phyloP scores from a whole-genome alignment of 30 jellyfish, hydroid and myxozoan genomes.

The Sanderia malayensis region DNA sequence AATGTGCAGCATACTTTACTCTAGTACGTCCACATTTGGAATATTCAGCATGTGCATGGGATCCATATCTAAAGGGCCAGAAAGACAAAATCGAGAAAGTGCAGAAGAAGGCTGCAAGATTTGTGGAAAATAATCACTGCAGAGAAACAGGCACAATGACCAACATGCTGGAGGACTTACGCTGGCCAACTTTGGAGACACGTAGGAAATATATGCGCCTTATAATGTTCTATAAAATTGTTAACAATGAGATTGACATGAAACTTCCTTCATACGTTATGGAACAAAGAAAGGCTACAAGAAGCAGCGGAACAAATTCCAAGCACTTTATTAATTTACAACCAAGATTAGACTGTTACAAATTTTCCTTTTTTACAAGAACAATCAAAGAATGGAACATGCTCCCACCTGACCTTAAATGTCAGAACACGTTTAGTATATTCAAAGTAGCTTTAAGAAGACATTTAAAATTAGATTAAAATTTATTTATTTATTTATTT shows the following conservation, averaged over 20 bases:
- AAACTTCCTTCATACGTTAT: slow-evolving; percentile 36
- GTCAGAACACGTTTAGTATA: slow-evolving; percentile 32
- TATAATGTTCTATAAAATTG: slow-evolving; percentile 29
- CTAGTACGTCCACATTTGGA: slow-evolving; percentile 66
- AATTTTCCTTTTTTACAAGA: slow-evolving; percentile 46
- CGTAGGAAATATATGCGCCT: no score
- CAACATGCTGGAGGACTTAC: slow-evolving; percentile 47
- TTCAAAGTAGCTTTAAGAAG: slow-evolving; percentile 23
- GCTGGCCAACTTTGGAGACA: slow-evolving; percentile 50
- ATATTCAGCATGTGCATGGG: slow-evolving; percentile 67
- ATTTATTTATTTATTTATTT: background rate
- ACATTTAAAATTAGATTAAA: slow-evolving; percentile 31
- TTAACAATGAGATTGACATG: slow-evolving; percentile 38
- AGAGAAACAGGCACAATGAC: slow-evolving; percentile 58
- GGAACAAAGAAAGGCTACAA: slow-evolving; percentile 53
- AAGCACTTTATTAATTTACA: slow-evolving; percentile 52
- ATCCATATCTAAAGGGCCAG: slow-evolving; percentile 55
- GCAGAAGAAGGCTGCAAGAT: slow-evolving; percentile 46
- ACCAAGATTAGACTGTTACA: slow-evolving; percentile 50
- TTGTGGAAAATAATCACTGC: slow-evolving; percentile 42
- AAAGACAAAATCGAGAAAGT: slow-evolving; percentile 43
- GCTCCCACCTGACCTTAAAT: slow-evolving; percentile 55
- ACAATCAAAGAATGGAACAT: slow-evolving; percentile 55
- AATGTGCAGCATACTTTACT: slow-evolving; percentile 64
- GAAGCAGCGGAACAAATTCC: slow-evolving; percentile 51